Percentiles rank a stretch among this genome's conserved stretches.
Evolutionary conservation across 2,797 vertebrate genomes (phyloP).

Genomic region (Gobio occitaniae): DNA sequence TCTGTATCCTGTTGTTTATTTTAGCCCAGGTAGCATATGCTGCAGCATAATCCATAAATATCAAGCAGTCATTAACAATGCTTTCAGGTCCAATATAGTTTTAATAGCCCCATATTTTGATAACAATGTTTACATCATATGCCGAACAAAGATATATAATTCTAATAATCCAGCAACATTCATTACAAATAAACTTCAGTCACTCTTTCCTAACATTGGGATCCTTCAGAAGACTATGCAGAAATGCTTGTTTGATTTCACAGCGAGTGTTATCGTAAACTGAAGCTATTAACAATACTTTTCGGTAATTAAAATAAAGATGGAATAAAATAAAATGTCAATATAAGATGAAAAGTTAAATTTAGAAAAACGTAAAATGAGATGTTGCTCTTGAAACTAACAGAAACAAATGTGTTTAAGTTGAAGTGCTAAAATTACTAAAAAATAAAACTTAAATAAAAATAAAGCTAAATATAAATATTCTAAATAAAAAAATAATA

Average conservation of each 20-base stretch:
- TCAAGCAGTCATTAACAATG: background rate
- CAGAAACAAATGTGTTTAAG: background rate
- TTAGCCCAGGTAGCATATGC: background rate
- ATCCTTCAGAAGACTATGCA: too few species aligned
- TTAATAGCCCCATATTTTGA: background rate
- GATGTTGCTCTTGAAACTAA: background rate
- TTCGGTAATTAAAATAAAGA: background rate
- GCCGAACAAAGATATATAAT: background rate
- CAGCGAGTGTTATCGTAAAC: background rate
- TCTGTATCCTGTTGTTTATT: slow-evolving; percentile 1
- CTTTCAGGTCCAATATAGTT: background rate
- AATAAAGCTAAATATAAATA: background rate
- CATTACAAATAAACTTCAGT: background rate
- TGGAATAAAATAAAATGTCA: background rate
- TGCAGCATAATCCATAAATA: background rate
- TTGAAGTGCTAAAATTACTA: background rate
- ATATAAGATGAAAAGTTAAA: background rate
- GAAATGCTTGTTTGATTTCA: background rate
- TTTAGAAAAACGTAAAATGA: too few species aligned
- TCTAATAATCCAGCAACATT: background rate
- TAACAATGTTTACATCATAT: background rate
- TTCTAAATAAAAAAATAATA: background rate
- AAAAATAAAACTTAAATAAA: background rate
- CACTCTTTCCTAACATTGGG: too few species aligned
- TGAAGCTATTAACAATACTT: background rate